Percentiles rank a stretch among this genome's conserved stretches.
Conservation (phyloP, 2,113 vertebrate genomes). For the Pseudorhombus dupliciocellatus region DNA sequence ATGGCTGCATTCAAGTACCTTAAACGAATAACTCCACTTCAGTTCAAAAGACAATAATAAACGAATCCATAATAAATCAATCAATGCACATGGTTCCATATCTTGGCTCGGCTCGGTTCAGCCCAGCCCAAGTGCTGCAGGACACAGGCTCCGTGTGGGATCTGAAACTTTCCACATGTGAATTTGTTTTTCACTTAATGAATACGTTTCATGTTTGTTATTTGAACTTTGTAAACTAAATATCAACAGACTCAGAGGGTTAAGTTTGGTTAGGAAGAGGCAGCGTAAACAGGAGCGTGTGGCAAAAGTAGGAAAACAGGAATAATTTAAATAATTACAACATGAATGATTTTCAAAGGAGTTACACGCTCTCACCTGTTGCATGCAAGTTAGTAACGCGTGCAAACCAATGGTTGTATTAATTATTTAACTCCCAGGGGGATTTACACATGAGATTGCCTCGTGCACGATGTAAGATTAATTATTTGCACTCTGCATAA, state of each 20-base stretch:
- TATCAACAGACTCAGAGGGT: no score
- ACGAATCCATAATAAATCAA: no score
- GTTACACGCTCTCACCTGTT: neutral
- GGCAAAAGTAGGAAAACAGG: no score
- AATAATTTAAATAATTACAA: no score
- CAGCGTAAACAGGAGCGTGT: neutral
- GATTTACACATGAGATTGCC: neutral
- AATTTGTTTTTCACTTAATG: neutral
- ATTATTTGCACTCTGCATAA: slow-evolving; percentile 21
- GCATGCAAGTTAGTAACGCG: neutral
- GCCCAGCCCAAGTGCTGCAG: neutral
- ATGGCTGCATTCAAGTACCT: no score
- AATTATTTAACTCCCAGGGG: neutral
- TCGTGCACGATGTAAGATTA: neutral
- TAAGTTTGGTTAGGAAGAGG: neutral
- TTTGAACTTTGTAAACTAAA: neutral
- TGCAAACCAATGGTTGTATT: neutral
- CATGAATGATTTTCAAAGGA: neutral
- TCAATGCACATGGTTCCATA: no score
- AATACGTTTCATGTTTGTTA: neutral
- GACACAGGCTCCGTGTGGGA: neutral
- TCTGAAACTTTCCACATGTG: neutral
- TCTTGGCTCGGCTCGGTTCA: neutral
- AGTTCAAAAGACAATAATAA: no score
- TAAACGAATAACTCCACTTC: no score